Percentiles rank a stretch among this genome's conserved stretches.
These are phyloP conservation scores for Anguilla japonica DNA, from an alignment of 2,113 vertebrate genomes.

Conservation along the genomic window DNA sequence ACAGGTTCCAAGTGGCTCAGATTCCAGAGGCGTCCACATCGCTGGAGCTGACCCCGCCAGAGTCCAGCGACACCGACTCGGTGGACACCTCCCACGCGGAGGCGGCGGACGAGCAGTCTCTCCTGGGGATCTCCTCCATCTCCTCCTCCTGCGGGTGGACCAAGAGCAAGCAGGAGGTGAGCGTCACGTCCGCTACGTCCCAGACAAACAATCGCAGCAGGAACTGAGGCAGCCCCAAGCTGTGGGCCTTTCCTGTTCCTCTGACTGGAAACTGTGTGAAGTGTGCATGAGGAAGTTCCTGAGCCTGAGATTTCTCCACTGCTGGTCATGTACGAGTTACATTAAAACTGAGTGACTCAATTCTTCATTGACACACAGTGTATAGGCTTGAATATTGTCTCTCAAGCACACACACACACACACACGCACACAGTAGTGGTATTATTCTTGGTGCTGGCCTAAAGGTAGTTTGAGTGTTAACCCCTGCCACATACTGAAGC, in stretches of 20 bases:
- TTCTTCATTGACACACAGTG: background rate
- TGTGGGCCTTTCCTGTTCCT: background rate
- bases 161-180: slow-evolving; percentile 67
- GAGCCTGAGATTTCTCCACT: background rate
- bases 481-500: background rate
- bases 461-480: background rate
- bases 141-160: slow-evolving; percentile 49
- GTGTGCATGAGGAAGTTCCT: background rate
- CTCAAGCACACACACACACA: background rate
- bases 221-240: background rate
- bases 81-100: slow-evolving; percentile 45
- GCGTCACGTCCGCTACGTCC: background rate
- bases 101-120: slow-evolving; percentile 59
- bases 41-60: slow-evolving; percentile 48
- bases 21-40: slow-evolving; percentile 78
- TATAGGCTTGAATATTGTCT: background rate
- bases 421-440: background rate
- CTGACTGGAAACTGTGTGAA: background rate
- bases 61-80: slow-evolving; percentile 45
- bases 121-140: slow-evolving; percentile 63
- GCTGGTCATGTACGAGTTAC: background rate
- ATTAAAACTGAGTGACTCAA: background rate
- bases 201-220: background rate
- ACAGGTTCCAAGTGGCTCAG: slow-evolving; percentile 90
- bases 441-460: background rate